These are phyloP conservation scores for Tragelaphus buxtoni DNA, from an alignment of 2,113 vertebrate genomes.

Conservation along the genomic window DNA sequence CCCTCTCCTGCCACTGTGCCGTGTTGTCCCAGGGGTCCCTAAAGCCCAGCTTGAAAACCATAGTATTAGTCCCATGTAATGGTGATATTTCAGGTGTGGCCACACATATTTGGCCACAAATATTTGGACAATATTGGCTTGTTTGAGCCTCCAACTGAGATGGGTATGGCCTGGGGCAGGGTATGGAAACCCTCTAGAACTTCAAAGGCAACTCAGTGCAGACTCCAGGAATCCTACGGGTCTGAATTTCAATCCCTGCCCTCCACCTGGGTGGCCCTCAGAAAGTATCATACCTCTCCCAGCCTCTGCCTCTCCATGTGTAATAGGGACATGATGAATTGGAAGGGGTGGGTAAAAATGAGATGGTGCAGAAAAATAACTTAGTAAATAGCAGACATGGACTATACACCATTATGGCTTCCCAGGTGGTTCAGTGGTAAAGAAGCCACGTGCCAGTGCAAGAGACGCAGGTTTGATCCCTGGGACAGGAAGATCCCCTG, in stretches of 20 bases:
- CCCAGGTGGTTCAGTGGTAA: not conserved
- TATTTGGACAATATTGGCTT: accelerated
- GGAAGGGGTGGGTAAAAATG: too few relatives aligned
- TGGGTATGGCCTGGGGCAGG: not conserved
- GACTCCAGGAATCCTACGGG: not conserved
- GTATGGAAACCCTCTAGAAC: not conserved
- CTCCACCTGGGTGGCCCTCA: not conserved
- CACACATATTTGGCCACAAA: too few relatives aligned
- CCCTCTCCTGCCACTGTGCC: not conserved
- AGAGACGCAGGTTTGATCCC: not conserved
- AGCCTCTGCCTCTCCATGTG: not conserved
- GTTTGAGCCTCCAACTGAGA: accelerated
- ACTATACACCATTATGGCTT: accelerated
- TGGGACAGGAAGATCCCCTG: not conserved
- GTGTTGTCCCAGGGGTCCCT: not conserved
- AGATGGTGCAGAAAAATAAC: not conserved
- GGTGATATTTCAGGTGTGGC: not conserved
- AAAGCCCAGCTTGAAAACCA: not conserved
- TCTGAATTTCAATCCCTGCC: not conserved
- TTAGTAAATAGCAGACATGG: not conserved
- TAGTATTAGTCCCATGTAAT: not conserved
- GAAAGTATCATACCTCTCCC: not conserved
- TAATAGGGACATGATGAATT: accelerated
- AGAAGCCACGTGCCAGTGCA: not conserved
- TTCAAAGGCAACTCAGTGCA: not conserved